phyloP scores from a whole-genome alignment of 1,140 invertebrate genomes.

The Drosophila orosa region DNA sequence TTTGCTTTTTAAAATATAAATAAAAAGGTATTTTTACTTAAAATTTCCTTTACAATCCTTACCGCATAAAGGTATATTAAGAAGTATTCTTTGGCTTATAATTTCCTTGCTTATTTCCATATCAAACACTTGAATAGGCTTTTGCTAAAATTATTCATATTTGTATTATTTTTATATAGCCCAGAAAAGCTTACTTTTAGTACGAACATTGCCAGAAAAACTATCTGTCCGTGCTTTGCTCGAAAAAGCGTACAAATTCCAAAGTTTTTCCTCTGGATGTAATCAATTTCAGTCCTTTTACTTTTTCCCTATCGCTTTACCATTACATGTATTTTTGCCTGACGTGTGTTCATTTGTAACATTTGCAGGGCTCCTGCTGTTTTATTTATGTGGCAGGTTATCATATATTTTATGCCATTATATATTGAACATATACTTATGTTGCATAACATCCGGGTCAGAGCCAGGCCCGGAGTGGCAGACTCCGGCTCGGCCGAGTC shows the following conservation, averaged over 20 bases:
- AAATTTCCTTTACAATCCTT: too few relatives aligned
- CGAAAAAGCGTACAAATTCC: neutral
- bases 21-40: too few relatives aligned
- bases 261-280: conserved; percentile 6
- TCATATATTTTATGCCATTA: conserved; percentile 74
- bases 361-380: conserved; percentile 39
- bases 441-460: conserved; percentile 58
- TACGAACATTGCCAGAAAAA: neutral
- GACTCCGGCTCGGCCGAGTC: conserved; percentile 14
- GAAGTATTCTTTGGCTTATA: too few relatives aligned
- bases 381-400: conserved; percentile 57
- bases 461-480: neutral
- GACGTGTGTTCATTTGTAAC: conserved; percentile 59
- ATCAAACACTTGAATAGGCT: too few relatives aligned
- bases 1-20: too few relatives aligned
- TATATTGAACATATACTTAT: conserved; percentile 77
- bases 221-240: neutral
- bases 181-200: neutral
- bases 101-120: too few relatives aligned
- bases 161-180: neutral
- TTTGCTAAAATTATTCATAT: too few relatives aligned
- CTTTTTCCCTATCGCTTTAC: conserved; percentile 14
- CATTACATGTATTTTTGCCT: conserved; percentile 13
- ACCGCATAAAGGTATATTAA: too few relatives aligned
- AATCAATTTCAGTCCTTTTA: conserved; percentile 16